A percentile compares a stretch with the other conserved stretches of the same genome.
Evolutionary conservation across 2,113 vertebrate genomes (phyloP).

Genomic region (Bambusicola thoracicus): DNA sequence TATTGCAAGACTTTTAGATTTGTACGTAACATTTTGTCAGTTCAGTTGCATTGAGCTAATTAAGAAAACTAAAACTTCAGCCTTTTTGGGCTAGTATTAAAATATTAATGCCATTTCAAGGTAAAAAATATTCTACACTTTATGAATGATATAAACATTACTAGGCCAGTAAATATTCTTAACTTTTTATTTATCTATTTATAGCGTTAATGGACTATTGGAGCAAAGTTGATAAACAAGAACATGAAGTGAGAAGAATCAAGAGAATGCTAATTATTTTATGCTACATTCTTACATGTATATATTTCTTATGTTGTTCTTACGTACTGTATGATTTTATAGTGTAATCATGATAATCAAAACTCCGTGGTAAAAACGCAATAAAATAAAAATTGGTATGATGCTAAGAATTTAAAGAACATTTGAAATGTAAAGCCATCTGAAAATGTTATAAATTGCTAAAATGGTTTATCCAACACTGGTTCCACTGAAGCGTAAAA

Average conservation of each 20-base stretch:
- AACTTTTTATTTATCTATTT: neutral
- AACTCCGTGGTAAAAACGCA: neutral
- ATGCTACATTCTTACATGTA: neutral
- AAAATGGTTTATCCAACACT: neutral
- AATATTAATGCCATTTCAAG: neutral
- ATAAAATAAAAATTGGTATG: neutral
- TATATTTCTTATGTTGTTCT: neutral
- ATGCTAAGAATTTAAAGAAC: neutral
- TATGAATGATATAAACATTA: neutral
- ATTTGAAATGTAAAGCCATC: neutral
- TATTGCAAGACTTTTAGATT: neutral
- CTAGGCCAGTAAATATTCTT: neutral
- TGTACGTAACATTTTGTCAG: rapidly evolving
- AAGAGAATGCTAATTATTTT: neutral
- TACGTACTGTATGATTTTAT: neutral
- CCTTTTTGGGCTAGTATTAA: neutral
- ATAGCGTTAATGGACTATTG: neutral
- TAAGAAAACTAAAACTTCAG: neutral
- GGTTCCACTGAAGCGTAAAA: neutral
- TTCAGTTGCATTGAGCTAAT: no score
- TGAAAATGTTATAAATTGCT: neutral
- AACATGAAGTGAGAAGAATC: neutral
- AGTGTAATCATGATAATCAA: neutral
- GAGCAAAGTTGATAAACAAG: neutral
- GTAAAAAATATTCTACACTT: neutral